Conservation (phyloP, 2,888 invertebrate genomes). For the Meliscaeva auricollis region DNA sequence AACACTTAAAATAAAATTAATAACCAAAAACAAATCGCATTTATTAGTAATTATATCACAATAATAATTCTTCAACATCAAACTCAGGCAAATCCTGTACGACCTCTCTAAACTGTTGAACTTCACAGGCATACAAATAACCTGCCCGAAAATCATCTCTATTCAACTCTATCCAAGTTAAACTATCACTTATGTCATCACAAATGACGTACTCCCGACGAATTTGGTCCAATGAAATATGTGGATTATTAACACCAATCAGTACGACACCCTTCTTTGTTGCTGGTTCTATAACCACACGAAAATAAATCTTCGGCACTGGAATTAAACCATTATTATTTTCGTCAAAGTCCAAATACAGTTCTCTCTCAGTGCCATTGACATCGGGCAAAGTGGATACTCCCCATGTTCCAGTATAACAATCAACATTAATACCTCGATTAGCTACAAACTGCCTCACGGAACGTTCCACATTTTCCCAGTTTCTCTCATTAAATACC, state of each 20-base stretch:
- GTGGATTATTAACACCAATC: constrained; percentile 84
- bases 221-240: constrained; percentile 79
- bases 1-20: not conserved
- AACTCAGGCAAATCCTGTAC: constrained; percentile 79
- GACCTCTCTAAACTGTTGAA: constrained; percentile 78
- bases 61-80: constrained; percentile 52
- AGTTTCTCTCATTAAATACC: constrained; percentile 86
- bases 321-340: constrained; percentile 83
- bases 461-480: constrained; percentile 85
- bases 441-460: constrained; percentile 84
- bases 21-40: not conserved
- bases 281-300: constrained; percentile 84
- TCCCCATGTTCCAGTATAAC: constrained; percentile 86
- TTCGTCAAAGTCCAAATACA: constrained; percentile 82
- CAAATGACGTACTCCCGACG: constrained; percentile 79
- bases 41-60: constrained; percentile 7
- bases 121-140: constrained; percentile 80
- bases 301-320: constrained; percentile 86
- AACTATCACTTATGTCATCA: constrained; percentile 78
- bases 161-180: constrained; percentile 80
- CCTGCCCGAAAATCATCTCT: constrained; percentile 78
- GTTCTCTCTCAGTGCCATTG: constrained; percentile 79
- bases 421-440: constrained; percentile 81
- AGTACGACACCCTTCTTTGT: constrained; percentile 85
- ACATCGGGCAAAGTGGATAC: constrained; percentile 85